A percentile compares a stretch with the other conserved stretches of the same genome.
phyloP scores from a whole-genome alignment of 2,888 invertebrate species.

The Dolichopus griseipennis region DNA sequence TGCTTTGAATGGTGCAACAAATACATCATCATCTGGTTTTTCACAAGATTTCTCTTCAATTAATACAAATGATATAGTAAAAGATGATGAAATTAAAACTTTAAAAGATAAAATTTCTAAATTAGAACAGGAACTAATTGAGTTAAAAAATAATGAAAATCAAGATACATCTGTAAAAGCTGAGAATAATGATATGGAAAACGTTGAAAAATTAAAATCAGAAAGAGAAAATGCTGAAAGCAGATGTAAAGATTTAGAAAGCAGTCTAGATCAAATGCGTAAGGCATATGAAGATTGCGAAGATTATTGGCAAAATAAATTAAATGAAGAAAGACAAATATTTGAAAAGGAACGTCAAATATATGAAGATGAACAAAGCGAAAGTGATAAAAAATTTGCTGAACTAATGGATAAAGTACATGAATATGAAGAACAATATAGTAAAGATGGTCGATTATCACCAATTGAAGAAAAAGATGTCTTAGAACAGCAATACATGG shows the following conservation, averaged over 20 bases:
- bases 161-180: neutral
- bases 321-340: conserved; percentile 66
- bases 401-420: conserved; percentile 64
- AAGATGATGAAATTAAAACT: conserved; percentile 28
- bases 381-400: conserved; percentile 65
- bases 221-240: conserved; percentile 43
- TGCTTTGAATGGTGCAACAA: conserved; percentile 24
- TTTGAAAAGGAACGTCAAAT: conserved; percentile 60
- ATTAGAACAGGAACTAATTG: conserved; percentile 32
- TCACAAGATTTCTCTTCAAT: conserved; percentile 30
- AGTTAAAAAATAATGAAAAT: conserved; percentile 21
- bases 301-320: conserved; percentile 74
- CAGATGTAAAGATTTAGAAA: conserved; percentile 59
- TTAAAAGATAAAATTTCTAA: conserved; percentile 33
- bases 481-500: conserved; percentile 62
- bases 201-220: conserved; percentile 14
- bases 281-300: conserved; percentile 76
- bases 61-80: conserved; percentile 24
- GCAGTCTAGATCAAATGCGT: conserved; percentile 63
- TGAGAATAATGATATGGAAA: conserved; percentile 18
- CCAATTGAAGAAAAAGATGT: conserved; percentile 68
- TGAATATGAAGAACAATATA: conserved; percentile 72
- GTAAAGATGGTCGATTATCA: conserved; percentile 52
- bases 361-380: conserved; percentile 61
- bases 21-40: conserved; percentile 27